Evolutionary conservation across 1,140 invertebrate genomes (phyloP).

Genomic region (Eubasilissa regina): DNA sequence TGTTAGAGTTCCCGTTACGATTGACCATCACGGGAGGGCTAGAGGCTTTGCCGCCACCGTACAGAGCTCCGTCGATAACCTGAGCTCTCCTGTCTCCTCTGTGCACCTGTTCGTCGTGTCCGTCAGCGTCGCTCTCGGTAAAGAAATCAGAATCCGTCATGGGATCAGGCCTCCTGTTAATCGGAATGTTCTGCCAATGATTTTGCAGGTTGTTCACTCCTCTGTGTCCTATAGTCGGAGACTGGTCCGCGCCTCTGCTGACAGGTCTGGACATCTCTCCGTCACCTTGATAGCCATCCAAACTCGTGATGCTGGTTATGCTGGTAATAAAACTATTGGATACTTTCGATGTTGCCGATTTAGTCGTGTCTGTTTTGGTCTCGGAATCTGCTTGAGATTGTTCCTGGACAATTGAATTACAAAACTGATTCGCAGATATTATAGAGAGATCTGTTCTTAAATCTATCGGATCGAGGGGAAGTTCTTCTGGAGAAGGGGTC

Average conservation of each 20-base stretch:
- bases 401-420: constrained; percentile 67
- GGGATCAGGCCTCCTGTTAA: constrained; percentile 78
- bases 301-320: constrained; percentile 87
- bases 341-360: constrained; percentile 75
- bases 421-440: constrained; percentile 66
- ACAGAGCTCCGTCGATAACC: constrained; percentile 88
- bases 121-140: constrained; percentile 89
- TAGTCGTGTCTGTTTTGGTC: constrained; percentile 72
- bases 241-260: constrained; percentile 82
- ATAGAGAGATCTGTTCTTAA: constrained; percentile 72
- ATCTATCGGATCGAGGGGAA: constrained; percentile 81
- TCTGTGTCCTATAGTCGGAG: constrained; percentile 68
- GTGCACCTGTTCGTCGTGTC: constrained; percentile 80
- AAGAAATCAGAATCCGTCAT: constrained; percentile 94
- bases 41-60: constrained; percentile 76
- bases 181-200: constrained; percentile 72
- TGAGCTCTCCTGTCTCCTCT: constrained; percentile 81
- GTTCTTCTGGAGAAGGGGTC: constrained; percentile 86
- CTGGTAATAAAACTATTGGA: constrained; percentile 85
- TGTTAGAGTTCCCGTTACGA: constrained; percentile 65
- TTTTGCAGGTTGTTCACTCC: constrained; percentile 69
- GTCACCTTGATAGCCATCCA: constrained; percentile 91
- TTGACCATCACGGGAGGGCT: constrained; percentile 71
- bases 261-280: constrained; percentile 87
- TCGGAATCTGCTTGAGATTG: constrained; percentile 71